Conservation (phyloP, 2,797 vertebrate species). For the Centroberyx gerrardi region DNA sequence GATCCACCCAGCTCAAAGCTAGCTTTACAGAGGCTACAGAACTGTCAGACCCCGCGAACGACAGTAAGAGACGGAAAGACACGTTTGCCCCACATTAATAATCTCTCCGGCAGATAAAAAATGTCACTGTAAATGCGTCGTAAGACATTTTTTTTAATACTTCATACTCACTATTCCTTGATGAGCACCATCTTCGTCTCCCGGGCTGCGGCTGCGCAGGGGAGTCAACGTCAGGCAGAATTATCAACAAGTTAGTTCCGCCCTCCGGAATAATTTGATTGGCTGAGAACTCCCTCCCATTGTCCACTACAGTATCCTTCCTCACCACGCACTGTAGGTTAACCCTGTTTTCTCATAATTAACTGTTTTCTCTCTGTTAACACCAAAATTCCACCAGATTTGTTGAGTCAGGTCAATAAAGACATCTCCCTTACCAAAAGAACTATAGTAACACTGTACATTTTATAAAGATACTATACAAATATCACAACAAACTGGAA, state of each 20-base stretch:
- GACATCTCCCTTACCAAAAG: too few relatives aligned
- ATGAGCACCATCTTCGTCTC: slow-evolving; percentile 95
- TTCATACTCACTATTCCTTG: slow-evolving; percentile 96
- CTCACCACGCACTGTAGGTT: background rate
- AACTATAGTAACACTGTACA: too few relatives aligned
- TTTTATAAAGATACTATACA: too few relatives aligned
- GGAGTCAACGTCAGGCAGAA: slow-evolving; percentile 45
- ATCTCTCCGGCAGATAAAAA: background rate
- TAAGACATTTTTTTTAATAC: slow-evolving; percentile 60
- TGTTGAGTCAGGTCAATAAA: too few relatives aligned
- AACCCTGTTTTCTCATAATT: too few relatives aligned
- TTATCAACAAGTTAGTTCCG: slow-evolving; percentile 71
- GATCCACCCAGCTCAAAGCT: slow-evolving; percentile 65
- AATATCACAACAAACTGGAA: too few relatives aligned
- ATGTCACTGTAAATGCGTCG: background rate
- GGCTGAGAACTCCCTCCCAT: slow-evolving; percentile 40
- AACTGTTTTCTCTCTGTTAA: too few relatives aligned
- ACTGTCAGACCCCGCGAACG: fast-evolving
- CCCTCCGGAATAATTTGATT: slow-evolving; percentile 66
- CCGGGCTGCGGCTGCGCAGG: slow-evolving; percentile 84
- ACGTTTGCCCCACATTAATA: background rate
- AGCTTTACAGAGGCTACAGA: slow-evolving; percentile 18
- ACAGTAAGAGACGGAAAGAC: background rate
- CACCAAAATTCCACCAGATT: too few relatives aligned
- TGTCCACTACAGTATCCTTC: background rate